Evolutionary conservation across 2,888 invertebrate genomes (phyloP).

Genomic region (Pandemis heparana): DNA sequence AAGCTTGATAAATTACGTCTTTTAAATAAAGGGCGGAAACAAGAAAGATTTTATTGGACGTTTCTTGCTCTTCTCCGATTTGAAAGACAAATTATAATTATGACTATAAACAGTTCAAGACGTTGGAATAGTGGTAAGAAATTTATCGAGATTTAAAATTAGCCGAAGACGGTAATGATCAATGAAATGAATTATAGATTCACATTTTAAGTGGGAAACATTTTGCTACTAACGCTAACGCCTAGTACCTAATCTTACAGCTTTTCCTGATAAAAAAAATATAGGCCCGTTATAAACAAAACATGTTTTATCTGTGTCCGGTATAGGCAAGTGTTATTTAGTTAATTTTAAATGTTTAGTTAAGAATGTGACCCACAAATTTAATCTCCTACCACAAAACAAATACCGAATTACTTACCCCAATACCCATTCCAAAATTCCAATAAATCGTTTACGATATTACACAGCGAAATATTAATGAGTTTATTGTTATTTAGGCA

Average conservation of each 20-base stretch:
- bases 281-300: too few species aligned
- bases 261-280: too few species aligned
- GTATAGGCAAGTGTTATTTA: too few species aligned
- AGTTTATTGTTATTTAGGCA: not conserved
- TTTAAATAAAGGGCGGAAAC: not conserved
- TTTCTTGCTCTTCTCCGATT: not conserved
- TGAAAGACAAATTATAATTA: not conserved
- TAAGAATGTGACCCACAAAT: too few species aligned
- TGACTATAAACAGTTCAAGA: not conserved
- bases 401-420: not conserved
- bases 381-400: not conserved
- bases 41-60: not conserved
- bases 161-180: too few species aligned
- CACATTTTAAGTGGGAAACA: too few species aligned
- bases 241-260: too few species aligned
- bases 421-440: too few species aligned
- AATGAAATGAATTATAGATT: too few species aligned
- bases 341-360: too few species aligned
- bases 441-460: not conserved
- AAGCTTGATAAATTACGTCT: not conserved
- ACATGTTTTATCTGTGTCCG: too few species aligned
- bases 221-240: too few species aligned
- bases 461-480: not conserved
- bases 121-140: not conserved
- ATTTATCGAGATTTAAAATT: not conserved